Percentiles rank a stretch among this genome's conserved stretches.
These are phyloP conservation scores for Clavelina lepadiformis DNA, from an alignment of 23 tunicate genomes.

Conservation along the genomic window DNA sequence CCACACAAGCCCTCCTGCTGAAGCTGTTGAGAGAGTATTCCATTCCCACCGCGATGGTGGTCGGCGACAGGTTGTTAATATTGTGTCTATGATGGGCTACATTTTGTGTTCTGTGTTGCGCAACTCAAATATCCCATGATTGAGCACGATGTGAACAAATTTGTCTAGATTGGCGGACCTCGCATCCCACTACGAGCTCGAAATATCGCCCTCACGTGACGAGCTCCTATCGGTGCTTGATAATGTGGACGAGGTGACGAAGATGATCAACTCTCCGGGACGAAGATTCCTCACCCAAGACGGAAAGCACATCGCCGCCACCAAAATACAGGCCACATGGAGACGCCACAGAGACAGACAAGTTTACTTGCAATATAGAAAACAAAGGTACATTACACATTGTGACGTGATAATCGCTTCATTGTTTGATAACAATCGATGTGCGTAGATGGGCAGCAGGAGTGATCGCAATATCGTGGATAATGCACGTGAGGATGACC, in stretches of 20 bases:
- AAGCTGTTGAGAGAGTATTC: conserved; percentile 49
- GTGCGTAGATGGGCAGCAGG: conserved; percentile 90
- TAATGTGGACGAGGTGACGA: conserved; percentile 49
- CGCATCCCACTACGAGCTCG: conserved; percentile 66
- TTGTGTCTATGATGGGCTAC: no score
- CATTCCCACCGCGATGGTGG: conserved; percentile 62
- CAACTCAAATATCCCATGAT: no score
- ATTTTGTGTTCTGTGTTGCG: no score
- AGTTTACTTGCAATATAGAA: conserved; percentile 62
- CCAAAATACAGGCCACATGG: conserved; percentile 87
- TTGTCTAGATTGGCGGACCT: conserved; percentile 81
- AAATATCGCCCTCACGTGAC: conserved; percentile 40
- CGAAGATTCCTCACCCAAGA: conserved; percentile 57
- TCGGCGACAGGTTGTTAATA: conserved; percentile 82
- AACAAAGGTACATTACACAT: conserved; percentile 43
- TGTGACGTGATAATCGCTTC: not conserved
- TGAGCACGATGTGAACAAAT: no score
- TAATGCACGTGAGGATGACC: conserved; percentile 78
- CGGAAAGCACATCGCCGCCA: conserved; percentile 59
- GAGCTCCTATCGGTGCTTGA: conserved; percentile 70
- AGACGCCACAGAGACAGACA: conserved; percentile 59
- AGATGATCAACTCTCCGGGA: conserved; percentile 62
- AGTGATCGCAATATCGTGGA: conserved; percentile 94
- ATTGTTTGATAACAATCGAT: not conserved
- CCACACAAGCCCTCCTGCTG: conserved; percentile 44